Base-by-base conservation (phyloP, 2,888 invertebrate genomes). In the Gari tellinella region DNA sequence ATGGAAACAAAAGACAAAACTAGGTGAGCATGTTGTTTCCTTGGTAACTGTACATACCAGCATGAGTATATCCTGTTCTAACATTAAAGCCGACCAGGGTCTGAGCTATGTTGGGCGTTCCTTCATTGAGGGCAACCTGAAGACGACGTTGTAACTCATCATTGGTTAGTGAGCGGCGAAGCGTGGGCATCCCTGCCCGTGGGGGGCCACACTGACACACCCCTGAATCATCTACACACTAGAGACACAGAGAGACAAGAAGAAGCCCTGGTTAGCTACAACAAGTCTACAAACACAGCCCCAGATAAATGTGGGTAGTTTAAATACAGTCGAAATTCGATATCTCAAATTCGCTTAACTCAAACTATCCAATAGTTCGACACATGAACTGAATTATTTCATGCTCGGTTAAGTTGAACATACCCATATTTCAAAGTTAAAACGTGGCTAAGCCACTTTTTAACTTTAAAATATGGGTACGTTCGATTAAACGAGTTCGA, bases 51-150 rank as follows among this genome's bases (percentile, higher is more conserved):
- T 62, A 73, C 85, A 72, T 72, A 89, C 89, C 87, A 72, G 86
- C 87, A 70, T 89, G 89, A n/a, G 86, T 88, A 74, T 89, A 89
- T 46, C 84, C 79, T 19, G 87, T 87, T 49, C 81, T 72, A 53
- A 88, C 81, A 74, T 86, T 86, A 51, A 84, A 66, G 40, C 86
- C 86, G 21, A 86, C 83, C 8, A 88, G 81, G 15, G 86, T 83
- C 68, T 86, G 84, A 25, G 86, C 83, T 38, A 86, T 81, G 72
- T 85, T 86, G 31, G 87, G 74, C 19, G 84, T 84, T n/a, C 85
- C 85, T 46, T 86, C 85, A 46, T 81, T 78, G 23, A 86, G 69
- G n/a, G 86, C 86, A 63, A 84, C 82, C 74, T 86, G 86, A 48
- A 86, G 84, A 63, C 85, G 82, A 74, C 81, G 83, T 80, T 86